Evolutionary conservation across 2,797 vertebrate species (phyloP).

Genomic region (Numenius phaeopus): DNA sequence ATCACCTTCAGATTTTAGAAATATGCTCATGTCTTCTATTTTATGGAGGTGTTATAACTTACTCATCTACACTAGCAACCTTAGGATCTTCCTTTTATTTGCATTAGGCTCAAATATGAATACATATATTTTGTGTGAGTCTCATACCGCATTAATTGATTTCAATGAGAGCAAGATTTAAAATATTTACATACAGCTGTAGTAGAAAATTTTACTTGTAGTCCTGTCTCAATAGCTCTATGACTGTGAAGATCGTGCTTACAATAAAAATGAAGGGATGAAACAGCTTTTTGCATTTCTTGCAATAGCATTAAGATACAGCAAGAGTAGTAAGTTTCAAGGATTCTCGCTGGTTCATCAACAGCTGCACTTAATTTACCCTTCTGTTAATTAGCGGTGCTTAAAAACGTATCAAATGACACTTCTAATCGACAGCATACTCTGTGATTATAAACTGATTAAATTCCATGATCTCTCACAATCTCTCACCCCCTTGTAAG

Average conservation of each 20-base stretch:
- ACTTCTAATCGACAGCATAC: background rate
- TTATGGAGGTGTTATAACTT: background rate
- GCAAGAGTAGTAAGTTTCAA: constrained; percentile 1
- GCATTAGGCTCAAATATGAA: background rate
- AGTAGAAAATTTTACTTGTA: background rate
- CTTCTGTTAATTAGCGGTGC: constrained; percentile 27
- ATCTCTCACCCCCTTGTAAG: background rate
- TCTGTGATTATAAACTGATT: constrained; percentile 47
- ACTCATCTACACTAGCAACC: background rate
- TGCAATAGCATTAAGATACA: background rate
- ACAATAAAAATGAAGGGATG: background rate
- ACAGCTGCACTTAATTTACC: constrained; percentile 40
- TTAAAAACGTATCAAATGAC: constrained; percentile 41
- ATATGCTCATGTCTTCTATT: background rate
- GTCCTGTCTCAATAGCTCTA: background rate
- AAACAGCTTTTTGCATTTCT: background rate
- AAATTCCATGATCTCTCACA: background rate
- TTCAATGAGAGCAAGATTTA: background rate
- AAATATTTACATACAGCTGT: background rate
- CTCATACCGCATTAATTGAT: background rate
- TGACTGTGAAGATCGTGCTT: background rate
- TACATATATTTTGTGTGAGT: background rate
- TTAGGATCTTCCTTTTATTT: background rate
- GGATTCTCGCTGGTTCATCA: background rate
- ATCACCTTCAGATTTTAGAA: background rate